Conservation (phyloP, 2,797 vertebrate genomes). For the Sebastes trivittatus region DNA sequence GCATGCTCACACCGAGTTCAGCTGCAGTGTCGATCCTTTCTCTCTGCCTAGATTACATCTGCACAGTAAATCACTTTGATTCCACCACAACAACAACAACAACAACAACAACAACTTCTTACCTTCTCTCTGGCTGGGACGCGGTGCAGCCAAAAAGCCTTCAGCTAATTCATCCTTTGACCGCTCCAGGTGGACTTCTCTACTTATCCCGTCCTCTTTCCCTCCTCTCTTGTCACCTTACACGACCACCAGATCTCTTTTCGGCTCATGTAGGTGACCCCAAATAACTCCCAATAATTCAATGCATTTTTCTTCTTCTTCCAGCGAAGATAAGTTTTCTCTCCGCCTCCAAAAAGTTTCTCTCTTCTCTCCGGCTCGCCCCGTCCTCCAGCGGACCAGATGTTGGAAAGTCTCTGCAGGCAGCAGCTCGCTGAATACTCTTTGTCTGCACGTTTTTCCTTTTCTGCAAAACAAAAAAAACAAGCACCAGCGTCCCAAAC, state of each 20-base stretch:
- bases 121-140: slow-evolving; percentile 74
- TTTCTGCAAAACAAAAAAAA: slow-evolving; percentile 19
- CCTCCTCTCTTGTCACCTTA: slow-evolving; percentile 33
- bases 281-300: slow-evolving; percentile 27
- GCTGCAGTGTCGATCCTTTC: slow-evolving; percentile 35
- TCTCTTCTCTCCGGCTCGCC: slow-evolving; percentile 56
- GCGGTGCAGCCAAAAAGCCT: slow-evolving; percentile 44
- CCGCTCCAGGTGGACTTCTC: slow-evolving; percentile 63
- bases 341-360: slow-evolving; percentile 68
- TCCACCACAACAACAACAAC: background rate
- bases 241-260: slow-evolving; percentile 3
- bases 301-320: slow-evolving; percentile 56
- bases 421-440: slow-evolving; percentile 29
- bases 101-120: slow-evolving; percentile 23
- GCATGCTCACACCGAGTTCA: slow-evolving; percentile 61
- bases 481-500: background rate
- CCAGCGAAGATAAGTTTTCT: slow-evolving; percentile 46
- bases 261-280: slow-evolving; percentile 34
- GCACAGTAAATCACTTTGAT: background rate
- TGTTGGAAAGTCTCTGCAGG: slow-evolving; percentile 60
- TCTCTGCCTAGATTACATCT: slow-evolving; percentile 5
- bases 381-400: slow-evolving; percentile 71
- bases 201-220: background rate
- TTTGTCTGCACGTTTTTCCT: slow-evolving; percentile 41
- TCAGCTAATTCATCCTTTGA: slow-evolving; percentile 76